Conservation (phyloP, 2,888 invertebrate species). For the Rosalia funebris region DNA sequence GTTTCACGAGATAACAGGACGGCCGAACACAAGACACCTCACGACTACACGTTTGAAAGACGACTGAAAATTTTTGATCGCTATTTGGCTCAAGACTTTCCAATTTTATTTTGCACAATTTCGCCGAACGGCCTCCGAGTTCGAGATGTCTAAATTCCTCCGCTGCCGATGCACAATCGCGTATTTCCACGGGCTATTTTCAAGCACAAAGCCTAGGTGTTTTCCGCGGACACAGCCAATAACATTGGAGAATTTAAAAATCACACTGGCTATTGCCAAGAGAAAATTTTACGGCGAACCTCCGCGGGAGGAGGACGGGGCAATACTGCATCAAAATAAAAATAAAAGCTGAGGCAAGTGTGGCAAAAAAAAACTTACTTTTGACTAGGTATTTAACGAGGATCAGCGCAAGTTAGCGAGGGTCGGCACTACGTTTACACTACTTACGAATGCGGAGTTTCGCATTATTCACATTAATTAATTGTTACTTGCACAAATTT, state of each 20-base stretch:
- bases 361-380: slow-evolving; percentile 14
- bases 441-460: background rate
- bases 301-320: background rate
- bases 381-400: background rate
- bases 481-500: slow-evolving; percentile 20
- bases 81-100: slow-evolving; percentile 14
- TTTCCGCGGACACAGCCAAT: background rate
- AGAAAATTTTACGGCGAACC: background rate
- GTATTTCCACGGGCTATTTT: background rate
- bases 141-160: background rate
- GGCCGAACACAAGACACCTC: background rate
- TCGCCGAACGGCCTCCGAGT: background rate
- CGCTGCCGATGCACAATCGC: background rate
- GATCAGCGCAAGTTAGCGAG: background rate
- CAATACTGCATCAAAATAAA: background rate
- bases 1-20: slow-evolving; percentile 3
- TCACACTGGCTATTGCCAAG: background rate
- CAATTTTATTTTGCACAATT: slow-evolving; percentile 25
- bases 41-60: slow-evolving; percentile 14
- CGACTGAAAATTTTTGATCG: slow-evolving; percentile 25
- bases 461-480: slow-evolving; percentile 17
- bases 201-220: slow-evolving; percentile 8
- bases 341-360: background rate
- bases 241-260: slow-evolving; percentile 1
- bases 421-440: background rate